Evolutionary conservation across 2,888 invertebrate genomes (phyloP), one percentile per base, ranked within the genome.

Genomic region (Homarus gammarus): DNA sequence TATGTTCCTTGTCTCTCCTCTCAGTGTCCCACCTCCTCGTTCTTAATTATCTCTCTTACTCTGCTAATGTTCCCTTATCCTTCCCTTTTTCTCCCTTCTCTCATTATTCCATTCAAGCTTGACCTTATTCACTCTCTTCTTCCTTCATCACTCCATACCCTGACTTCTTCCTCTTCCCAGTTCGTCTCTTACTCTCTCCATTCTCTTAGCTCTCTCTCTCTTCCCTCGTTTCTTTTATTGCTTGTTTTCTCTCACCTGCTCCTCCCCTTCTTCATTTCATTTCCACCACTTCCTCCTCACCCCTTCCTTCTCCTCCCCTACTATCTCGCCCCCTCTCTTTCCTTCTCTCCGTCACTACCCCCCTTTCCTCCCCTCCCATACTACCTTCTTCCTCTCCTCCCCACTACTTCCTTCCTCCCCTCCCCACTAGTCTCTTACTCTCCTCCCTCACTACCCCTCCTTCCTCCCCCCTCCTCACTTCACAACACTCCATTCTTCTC

Each of bases 21-120:
- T n/a, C n/a, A n/a, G n/a, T n/a, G n/a, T n/a, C n/a, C n/a, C n/a
- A n/a, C n/a, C n/a, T n/a, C n/a, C n/a, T n/a, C n/a, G n/a, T n/a
- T n/a, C n/a, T n/a, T n/a, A n/a, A n/a, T n/a, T n/a, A n/a, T n/a
- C n/a, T n/a, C n/a, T n/a, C n/a, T n/a, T n/a, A n/a, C n/a, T n/a
- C n/a, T n/a, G n/a, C n/a, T 77, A 22, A 36, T 38, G 38, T 40
- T 77, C 49, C n/a, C 40, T 40, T 12, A 15, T n/a, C 27, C 40
- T 77, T 77, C 40, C 38, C 77, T n/a, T 40, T 49, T 12, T 40
- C 44, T 40, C 15, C 77, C 49, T 77, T 15, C n/a, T 77, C 77
- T 27, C 6, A n/a, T 27, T 38, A 18, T 77, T 77, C 77, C 49
- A 38, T 49, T n/a, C 77, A n/a, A 15, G 22, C 27, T 31, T 49